Base-by-base conservation (phyloP, 2,113 vertebrate species). In the Edolisoma coerulescens region DNA sequence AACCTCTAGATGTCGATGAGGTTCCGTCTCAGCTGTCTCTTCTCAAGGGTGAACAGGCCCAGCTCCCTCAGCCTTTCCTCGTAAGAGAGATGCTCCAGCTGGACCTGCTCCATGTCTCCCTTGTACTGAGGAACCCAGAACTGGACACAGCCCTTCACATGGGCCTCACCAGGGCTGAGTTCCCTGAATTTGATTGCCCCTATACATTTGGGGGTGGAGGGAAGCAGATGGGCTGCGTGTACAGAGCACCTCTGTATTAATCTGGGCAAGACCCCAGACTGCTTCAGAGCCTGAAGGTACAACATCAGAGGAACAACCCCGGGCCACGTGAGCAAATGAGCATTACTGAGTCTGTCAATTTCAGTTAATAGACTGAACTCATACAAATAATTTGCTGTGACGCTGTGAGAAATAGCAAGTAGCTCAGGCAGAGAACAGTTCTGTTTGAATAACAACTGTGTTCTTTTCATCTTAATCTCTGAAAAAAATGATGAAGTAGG, bases 401-500 rank as follows among this genome's bases (percentile, higher is more conserved):
- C 47, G 30, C 33, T 85, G 27, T 49, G 49, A 73, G 57, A 73
- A 30, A 23, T 28, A 80, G 17, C 3, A 5, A 87, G 33, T 26
- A 73, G 33, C n/a, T 89, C 53, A 92, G 69, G 44, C 73, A 76
- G 64, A 61, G 60, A 91, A 78, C 65, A 86, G 49, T 74, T 76
- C 52, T 83, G n/a, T 89, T 90, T 87, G 54, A 68, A 61, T 60
- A 95, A 89, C 41, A 82, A 89, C 41, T 84, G 17, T 64, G 63
- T 18, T 92, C 74, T 71, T 90, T 87, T 76, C 73, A 10, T 90
- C 57, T 84, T 78, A 78, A 80, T 71, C 32, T 77, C 71, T 57
- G 71, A 79, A 89, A 90, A 80, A 92, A 68, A 21, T 44, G 18
- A 74, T 91, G 26, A 90, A 91, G 54, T 61, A 75, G 16, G 41